Evolutionary conservation across 2,113 vertebrate species (phyloP), one percentile per base, ranked within the genome.

Genomic region (Capreolus pygargus): DNA sequence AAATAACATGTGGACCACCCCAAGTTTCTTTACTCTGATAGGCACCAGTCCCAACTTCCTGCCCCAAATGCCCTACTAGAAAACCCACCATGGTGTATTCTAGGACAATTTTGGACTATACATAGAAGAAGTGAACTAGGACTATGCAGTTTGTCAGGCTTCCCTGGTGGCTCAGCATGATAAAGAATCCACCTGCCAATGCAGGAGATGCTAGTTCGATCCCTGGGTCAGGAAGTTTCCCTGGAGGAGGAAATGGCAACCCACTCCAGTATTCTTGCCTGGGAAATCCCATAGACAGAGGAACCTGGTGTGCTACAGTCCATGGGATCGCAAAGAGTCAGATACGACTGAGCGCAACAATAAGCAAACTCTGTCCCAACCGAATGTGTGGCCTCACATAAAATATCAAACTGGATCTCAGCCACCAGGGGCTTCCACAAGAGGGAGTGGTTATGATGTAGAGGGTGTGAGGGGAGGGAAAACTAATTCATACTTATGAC

Each of bases 261-360:
- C 16, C 52, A 19, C 52, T 54, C 52, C 16, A 54, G 16, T 54
- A 54, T 17, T 54, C 52, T 52, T 54, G 52, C 52, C 52, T 54
- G 52, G 52, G 67, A 39, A 70, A 70, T 39, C 21, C 67, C n/a
- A 70, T 21, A 23, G n/a, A 70, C n/a, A 70, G 19, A 70, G 67
- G 19, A 36, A 70, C 5, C 67, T 70, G 67, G n/a, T 70, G 19
- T n/a, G n/a, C 64, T 70, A 70, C n/a, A 70, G n/a, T 70, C 33
- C n/a, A 36, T 21, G 64, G n/a, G n/a, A 70, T 70, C 4, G 0
- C 67, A 70, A 70, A 36, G 19, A 70, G n/a, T 39, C 67, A 70
- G 67, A 70, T 5, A 70, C 5, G 1, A 36, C n/a, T 36, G n/a
- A 70, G n/a, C 0, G 0, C 19, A 70, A 23, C 67, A 70, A 3